These are phyloP conservation scores for Bubalus kerabau DNA, from an alignment of 2,113 vertebrate genomes.

Conservation along the genomic window DNA sequence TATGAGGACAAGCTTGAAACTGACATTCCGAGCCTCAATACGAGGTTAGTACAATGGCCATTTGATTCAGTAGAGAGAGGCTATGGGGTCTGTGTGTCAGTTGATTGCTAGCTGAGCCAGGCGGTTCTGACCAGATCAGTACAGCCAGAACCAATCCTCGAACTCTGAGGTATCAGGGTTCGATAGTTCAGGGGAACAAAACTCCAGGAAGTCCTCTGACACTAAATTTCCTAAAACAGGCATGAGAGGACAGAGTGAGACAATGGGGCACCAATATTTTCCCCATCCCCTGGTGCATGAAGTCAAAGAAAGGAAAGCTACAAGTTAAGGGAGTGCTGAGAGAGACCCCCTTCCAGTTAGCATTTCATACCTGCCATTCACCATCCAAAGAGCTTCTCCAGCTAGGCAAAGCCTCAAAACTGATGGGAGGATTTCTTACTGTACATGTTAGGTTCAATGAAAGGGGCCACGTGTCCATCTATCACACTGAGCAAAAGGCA, in stretches of 20 bases:
- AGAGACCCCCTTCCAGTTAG: neutral
- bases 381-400: neutral
- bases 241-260: neutral
- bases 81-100: neutral
- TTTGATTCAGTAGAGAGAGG: constrained; percentile 73
- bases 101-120: neutral
- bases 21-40: constrained; percentile 48
- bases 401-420: neutral
- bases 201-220: neutral
- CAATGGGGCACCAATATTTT: neutral
- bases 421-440: neutral
- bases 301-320: neutral
- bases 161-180: neutral
- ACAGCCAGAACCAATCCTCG: neutral
- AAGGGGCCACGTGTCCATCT: neutral
- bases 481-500: neutral
- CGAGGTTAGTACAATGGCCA: constrained; percentile 64
- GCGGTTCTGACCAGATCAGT: neutral
- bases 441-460: neutral
- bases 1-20: constrained; percentile 64
- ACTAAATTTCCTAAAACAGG: neutral
- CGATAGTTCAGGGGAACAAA: neutral
- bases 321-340: neutral
- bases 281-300: neutral
- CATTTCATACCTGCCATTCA: neutral